A percentile compares a stretch with the other conserved stretches of the same genome.
Conservation (phyloP, 1,140 invertebrate genomes). For the Drosophila navojoa region DNA sequence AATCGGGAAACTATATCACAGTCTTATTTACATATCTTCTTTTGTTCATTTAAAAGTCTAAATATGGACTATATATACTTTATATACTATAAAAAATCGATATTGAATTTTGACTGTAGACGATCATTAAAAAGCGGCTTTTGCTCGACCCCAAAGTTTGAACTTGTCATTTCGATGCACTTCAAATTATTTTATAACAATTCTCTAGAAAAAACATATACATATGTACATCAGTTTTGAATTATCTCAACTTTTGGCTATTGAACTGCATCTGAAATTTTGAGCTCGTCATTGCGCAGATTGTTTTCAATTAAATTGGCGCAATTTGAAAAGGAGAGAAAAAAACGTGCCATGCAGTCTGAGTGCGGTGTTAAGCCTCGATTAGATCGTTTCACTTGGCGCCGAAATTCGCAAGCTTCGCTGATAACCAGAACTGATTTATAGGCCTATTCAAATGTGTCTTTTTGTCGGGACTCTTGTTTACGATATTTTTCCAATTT, state of each 20-base stretch:
- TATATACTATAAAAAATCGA: too few species aligned
- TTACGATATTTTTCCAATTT: constrained; percentile 32
- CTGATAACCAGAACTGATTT: constrained; percentile 16
- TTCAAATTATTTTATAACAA: not conserved
- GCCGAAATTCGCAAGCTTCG: not conserved
- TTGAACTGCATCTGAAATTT: constrained; percentile 7
- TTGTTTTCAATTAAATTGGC: not conserved
- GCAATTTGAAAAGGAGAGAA: not conserved
- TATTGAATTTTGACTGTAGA: too few species aligned
- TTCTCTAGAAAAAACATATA: too few species aligned
- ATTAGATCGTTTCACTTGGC: not conserved
- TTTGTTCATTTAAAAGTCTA: too few species aligned
- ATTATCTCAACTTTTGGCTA: constrained; percentile 13
- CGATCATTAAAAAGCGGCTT: too few species aligned
- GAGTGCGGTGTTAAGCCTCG: not conserved
- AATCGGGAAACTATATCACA: too few species aligned
- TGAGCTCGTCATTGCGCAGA: constrained; percentile 1
- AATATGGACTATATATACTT: too few species aligned
- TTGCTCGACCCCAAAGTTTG: too few species aligned
- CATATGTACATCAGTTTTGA: not conserved
- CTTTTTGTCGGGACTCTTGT: constrained; percentile 24
- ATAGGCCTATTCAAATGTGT: not conserved
- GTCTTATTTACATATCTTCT: too few species aligned
- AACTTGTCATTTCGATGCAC: too few species aligned
- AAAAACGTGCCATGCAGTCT: constrained; percentile 25